Percentiles rank a stretch among this genome's conserved stretches.
Conservation (phyloP, 2,113 vertebrate species). For the Pteronura brasiliensis region DNA sequence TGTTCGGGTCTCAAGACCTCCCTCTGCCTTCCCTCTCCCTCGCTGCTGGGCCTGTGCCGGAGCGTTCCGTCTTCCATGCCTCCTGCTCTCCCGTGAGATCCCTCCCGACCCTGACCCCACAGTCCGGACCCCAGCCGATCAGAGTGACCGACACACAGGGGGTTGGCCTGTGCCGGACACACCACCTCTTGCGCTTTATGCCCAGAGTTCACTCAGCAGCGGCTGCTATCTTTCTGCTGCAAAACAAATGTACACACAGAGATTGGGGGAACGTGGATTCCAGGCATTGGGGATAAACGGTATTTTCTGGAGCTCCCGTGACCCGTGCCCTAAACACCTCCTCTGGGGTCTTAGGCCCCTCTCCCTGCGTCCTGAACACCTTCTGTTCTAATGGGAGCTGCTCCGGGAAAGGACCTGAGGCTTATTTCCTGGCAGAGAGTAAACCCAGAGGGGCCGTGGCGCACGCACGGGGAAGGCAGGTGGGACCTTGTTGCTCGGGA, state of each 20-base stretch:
- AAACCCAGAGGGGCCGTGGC: neutral
- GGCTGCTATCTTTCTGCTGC: neutral
- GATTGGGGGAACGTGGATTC: neutral
- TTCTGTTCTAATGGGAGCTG: neutral
- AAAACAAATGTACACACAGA: neutral
- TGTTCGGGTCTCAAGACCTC: neutral
- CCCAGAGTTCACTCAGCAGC: neutral
- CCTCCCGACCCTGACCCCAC: neutral
- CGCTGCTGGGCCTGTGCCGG: neutral
- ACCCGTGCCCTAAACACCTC: neutral
- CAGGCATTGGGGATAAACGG: neutral
- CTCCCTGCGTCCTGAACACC: neutral
- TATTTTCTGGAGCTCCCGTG: neutral
- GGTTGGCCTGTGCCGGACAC: neutral
- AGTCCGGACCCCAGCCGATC: neutral
- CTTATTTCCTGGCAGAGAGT: no score
- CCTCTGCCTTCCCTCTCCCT: neutral
- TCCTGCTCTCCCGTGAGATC: neutral
- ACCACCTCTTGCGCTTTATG: rapidly evolving
- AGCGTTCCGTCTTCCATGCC: neutral
- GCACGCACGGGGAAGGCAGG: neutral
- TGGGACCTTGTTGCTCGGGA: rapidly evolving
- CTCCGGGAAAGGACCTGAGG: neutral
- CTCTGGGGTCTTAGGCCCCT: neutral
- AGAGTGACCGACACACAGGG: neutral